These are phyloP conservation scores for Scomberomorus guttatus DNA, from an alignment of 2,797 vertebrate genomes.

Conservation along the genomic window DNA sequence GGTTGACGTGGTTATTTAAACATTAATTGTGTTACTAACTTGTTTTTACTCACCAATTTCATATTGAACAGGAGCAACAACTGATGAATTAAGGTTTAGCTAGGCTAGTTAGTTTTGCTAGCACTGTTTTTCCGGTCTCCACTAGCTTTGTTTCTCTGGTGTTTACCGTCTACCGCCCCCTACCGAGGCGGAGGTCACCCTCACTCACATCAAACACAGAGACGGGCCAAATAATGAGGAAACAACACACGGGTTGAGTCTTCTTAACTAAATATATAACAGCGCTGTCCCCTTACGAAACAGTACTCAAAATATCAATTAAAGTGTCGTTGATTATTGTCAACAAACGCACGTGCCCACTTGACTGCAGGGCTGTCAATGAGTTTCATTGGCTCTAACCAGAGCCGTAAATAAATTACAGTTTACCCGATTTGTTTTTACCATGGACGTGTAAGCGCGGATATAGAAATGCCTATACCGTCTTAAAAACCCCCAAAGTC, in stretches of 20 bases:
- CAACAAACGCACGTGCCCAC: slow-evolving; percentile 48
- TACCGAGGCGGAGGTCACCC: slow-evolving; percentile 34
- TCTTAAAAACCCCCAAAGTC: too few species aligned
- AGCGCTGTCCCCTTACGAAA: accelerated
- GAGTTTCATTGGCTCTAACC: background rate
- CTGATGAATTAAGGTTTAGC: background rate
- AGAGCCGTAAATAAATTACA: background rate
- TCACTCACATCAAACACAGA: accelerated
- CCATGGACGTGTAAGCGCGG: accelerated
- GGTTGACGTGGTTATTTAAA: background rate
- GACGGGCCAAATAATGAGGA: background rate
- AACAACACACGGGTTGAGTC: too few species aligned
- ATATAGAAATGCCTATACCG: accelerated
- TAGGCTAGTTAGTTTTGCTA: background rate
- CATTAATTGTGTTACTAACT: background rate
- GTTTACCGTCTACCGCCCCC: slow-evolving; percentile 32
- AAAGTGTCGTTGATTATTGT: background rate
- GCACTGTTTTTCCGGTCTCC: background rate
- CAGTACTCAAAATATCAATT: accelerated
- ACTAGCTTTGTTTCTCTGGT: background rate
- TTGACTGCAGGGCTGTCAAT: background rate
- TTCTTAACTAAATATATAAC: too few species aligned
- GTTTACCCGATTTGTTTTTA: background rate
- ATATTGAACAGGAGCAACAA: slow-evolving; percentile 59
- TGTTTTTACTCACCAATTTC: slow-evolving; percentile 83